Evolutionary conservation across 2,113 vertebrate genomes (phyloP), one percentile per base, ranked within the genome.

Genomic region (Megaleporinus macrocephalus): DNA sequence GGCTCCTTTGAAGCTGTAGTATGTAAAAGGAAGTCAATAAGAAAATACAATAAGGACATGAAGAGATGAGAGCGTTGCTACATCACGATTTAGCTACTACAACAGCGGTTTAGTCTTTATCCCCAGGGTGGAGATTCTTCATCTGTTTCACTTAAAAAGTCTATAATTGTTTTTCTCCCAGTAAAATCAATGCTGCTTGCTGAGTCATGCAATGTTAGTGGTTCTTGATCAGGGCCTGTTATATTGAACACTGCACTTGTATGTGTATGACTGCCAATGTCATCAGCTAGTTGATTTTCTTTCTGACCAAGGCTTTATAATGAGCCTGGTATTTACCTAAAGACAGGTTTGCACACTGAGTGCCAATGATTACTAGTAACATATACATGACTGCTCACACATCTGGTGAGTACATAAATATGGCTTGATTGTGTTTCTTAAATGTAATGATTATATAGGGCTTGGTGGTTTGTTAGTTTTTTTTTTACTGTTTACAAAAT

Each of bases 1-100:
- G n/a, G 66, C 68, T 63, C 68, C 68, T 63, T 77, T 29, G 26
- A 65, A 59, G 59, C 74, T 81, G 74, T 15, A 68, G 24, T 72
- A 22, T 73, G 53, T 65, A 72, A 72, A 47, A 70, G 53, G 30
- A 70, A 76, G 72, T 76, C 78, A 61, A 71, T 79, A 49, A 26
- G 16, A 79, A n/a, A 53, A 61, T 33, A 76, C 29, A 72, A n/a
- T n/a, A n/a, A n/a, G 55, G 78, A 49, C 63, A 57, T 57, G 66
- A 49, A 63, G 78, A 51, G 18, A 26, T 14, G 30, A 33, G 41
- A 53, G 66, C 29, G 55, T 63, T 80, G 55, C 63, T 76, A 84
- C 62, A 57, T 65, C 33, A 68, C 33, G 69, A 49, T 1, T 0
- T 75, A 33, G n/a, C 62, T 69, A 69, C 65, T 75, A 75, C 16